Evolutionary conservation across 2,888 invertebrate species (phyloP).

Genomic region (Phytoseiulus persimilis): DNA sequence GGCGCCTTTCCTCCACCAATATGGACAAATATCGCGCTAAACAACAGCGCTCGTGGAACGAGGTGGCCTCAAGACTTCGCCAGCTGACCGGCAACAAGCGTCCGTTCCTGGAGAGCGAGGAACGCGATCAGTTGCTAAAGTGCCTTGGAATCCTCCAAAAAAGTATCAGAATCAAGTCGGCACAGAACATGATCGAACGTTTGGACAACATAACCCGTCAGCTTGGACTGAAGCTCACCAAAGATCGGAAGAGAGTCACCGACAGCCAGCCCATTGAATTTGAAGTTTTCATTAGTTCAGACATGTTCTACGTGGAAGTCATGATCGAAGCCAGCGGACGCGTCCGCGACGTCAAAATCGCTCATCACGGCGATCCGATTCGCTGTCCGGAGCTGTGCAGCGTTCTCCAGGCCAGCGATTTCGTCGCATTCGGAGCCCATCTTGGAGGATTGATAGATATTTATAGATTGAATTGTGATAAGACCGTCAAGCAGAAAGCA

Average conservation of each 20-base stretch:
- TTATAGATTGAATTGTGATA: constrained; percentile 86
- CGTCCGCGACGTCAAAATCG: constrained; percentile 79
- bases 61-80: not conserved
- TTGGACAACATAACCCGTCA: constrained; percentile 82
- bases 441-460: constrained; percentile 81
- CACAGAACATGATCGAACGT: constrained; percentile 78
- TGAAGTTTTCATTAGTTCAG: constrained; percentile 81
- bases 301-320: constrained; percentile 92
- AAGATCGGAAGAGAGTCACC: constrained; percentile 58
- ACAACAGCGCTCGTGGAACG: not conserved
- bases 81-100: constrained; percentile 60
- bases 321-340: constrained; percentile 70
- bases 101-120: constrained; percentile 68
- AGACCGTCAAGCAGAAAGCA: constrained; percentile 71
- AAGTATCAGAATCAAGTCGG: constrained; percentile 63
- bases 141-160: constrained; percentile 84
- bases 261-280: constrained; percentile 59
- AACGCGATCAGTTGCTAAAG: constrained; percentile 75
- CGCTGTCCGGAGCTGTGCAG: constrained; percentile 79
- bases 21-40: not conserved
- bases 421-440: constrained; percentile 81
- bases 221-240: constrained; percentile 47
- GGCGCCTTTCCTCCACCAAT: not conserved
- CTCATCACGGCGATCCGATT: constrained; percentile 61
- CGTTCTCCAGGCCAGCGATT: constrained; percentile 61